These are phyloP conservation scores for Tricholauxania praeusta DNA, from an alignment of 2,888 invertebrate species.

Conservation along the genomic window DNA sequence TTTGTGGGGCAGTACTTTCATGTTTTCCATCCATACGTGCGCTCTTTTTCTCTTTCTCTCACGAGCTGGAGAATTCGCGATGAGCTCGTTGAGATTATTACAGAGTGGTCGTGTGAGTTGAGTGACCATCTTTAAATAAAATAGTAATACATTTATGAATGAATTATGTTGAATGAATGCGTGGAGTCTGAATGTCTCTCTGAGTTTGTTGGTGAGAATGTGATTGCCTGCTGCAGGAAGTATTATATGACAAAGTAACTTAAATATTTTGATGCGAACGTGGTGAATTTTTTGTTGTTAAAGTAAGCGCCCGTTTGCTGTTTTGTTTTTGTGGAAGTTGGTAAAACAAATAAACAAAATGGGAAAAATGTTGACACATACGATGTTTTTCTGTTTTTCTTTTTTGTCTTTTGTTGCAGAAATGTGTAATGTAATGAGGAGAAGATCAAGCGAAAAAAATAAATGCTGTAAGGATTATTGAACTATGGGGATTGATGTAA, in stretches of 20 bases:
- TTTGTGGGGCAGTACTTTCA: neutral
- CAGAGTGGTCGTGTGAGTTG: neutral
- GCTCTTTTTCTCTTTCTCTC: neutral
- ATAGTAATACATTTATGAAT: conserved; percentile 18
- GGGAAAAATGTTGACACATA: conserved; percentile 14
- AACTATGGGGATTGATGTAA: too few relatives aligned
- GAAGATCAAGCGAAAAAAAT: too few relatives aligned
- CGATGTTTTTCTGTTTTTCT: conserved; percentile 10
- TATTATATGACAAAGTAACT: conserved; percentile 42
- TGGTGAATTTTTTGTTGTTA: conserved; percentile 3
- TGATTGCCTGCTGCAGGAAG: conserved; percentile 5
- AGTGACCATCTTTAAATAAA: conserved; percentile 8
- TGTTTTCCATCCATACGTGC: neutral
- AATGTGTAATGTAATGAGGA: too few relatives aligned
- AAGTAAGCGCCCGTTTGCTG: neutral
- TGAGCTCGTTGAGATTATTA: neutral
- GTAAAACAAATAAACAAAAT: conserved; percentile 14
- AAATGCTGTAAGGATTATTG: too few relatives aligned
- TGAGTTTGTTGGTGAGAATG: neutral
- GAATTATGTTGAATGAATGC: conserved; percentile 13
- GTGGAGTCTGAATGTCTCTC: neutral
- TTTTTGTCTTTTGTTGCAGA: neutral
- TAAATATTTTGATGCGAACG: conserved; percentile 7
- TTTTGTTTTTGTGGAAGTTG: conserved; percentile 3
- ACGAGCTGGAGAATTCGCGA: neutral